Evolutionary conservation across 2,888 invertebrate genomes (phyloP).

Genomic region (Limnephilus rhombicus): DNA sequence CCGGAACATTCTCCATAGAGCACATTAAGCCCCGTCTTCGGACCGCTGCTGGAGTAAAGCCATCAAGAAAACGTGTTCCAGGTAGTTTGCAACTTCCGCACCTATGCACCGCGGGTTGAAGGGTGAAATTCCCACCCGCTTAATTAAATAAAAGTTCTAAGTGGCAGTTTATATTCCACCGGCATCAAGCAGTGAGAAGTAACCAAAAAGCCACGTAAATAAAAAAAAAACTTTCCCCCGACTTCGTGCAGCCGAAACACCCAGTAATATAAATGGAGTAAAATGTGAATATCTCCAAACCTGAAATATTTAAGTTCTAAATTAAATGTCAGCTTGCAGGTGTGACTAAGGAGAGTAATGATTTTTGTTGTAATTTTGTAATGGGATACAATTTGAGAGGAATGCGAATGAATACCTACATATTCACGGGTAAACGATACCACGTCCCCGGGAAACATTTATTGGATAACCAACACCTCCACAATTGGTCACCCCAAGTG

Average conservation of each 20-base stretch:
- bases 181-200: constrained; percentile 22
- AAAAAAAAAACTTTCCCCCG: not conserved
- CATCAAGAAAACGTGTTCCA: constrained; percentile 48
- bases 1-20: not conserved
- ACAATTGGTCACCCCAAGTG: no score
- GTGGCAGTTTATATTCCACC: constrained; percentile 46
- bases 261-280: not conserved
- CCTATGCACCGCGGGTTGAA: constrained; percentile 19
- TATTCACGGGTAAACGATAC: no score
- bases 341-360: not conserved
- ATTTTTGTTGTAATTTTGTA: no score
- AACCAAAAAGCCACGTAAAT: constrained; percentile 2
- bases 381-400: no score
- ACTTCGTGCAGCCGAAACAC: not conserved
- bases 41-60: not conserved
- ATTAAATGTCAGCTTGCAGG: not conserved
- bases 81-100: constrained; percentile 39
- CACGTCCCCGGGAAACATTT: no score
- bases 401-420: no score
- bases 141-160: constrained; percentile 58
- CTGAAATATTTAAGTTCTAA: not conserved
- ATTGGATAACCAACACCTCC: no score
- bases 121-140: constrained; percentile 5
- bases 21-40: constrained; percentile 28
- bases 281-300: not conserved